Base-by-base conservation (phyloP, 92 coral and sea anemone genomes). In the Palythoa heliodiscus region DNA sequence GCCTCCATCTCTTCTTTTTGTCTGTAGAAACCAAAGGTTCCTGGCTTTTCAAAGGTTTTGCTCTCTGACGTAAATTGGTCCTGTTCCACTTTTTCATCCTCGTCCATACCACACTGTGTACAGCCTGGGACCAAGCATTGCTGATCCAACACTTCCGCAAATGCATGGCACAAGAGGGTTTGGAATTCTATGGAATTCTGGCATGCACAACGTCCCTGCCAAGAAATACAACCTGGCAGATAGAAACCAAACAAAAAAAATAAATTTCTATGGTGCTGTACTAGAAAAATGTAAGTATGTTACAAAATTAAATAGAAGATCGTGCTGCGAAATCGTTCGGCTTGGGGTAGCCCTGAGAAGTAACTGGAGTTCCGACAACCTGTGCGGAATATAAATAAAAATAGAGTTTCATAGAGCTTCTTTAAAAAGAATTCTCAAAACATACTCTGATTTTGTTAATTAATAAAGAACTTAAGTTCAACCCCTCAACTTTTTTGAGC, bases 41-140 rank as follows among this genome's bases (percentile, higher is more conserved):
- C 73, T 50, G 35, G 13, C 20, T 73, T 66, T 9, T 67, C 75
- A 10, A 23, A 35, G 15, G 48, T 55, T 50, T 37, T n/a, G 53
- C 47, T 11, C 66, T 67, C 63, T 23, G 71, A 40, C 15, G 66
- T 22, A 39, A 12, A 50, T 52, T 57, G 63, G 40, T 80, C 63
- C 22, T 16, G 57, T 20, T 64, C 73, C 48, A 22, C 61, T 23
- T 50, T 63, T 66, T 66, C 84, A 19, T 39, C n/a, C 70, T 80
- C 75, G 74, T 80, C 84, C 74, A 48, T 13, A 12, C 29, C 9
- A 35, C 84, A 80, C 74, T 80, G 74, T 7, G 39, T 69, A 75
- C 84, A 80, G 74, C 84, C 75, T 67, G 84, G 84, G 40, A 80
- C 84, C 74, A 67, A 80, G 70, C 84, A 80, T 20, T 52, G 84